Conservation (phyloP, 2,797 vertebrate genomes). For the Adelosebastes latens region DNA sequence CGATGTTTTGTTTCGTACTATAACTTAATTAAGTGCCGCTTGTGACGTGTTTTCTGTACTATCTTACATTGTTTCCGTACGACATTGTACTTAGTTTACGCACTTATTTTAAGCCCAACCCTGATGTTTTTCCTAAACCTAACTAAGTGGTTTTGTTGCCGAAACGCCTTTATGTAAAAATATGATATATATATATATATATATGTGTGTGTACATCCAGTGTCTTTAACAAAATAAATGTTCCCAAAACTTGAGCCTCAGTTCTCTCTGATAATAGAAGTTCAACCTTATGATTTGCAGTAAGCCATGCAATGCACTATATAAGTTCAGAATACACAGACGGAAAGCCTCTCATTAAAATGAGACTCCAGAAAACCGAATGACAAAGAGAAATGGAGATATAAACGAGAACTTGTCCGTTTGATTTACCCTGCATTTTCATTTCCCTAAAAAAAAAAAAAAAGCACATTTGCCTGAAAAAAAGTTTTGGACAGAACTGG, state of each 20-base stretch:
- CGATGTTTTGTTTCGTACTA: too few species aligned
- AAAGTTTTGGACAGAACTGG: conserved; percentile 9
- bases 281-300: background rate
- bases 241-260: background rate
- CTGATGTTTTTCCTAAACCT: too few species aligned
- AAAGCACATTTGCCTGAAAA: background rate
- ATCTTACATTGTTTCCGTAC: too few species aligned
- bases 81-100: too few species aligned
- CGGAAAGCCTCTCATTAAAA: background rate
- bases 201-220: background rate
- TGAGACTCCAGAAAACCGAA: background rate
- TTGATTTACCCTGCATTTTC: background rate
- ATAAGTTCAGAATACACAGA: background rate
- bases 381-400: background rate
- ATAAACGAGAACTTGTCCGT: background rate
- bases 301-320: background rate
- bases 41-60: too few species aligned
- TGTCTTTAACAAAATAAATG: background rate
- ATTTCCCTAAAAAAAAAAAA: background rate
- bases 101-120: too few species aligned
- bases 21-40: too few species aligned
- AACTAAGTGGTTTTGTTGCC: too few species aligned
- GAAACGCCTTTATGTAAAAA: background rate
- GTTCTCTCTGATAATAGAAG: background rate
- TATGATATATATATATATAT: background rate